Evolutionary conservation across 2,888 invertebrate species (phyloP).

Genomic region (Anodontia alba): DNA sequence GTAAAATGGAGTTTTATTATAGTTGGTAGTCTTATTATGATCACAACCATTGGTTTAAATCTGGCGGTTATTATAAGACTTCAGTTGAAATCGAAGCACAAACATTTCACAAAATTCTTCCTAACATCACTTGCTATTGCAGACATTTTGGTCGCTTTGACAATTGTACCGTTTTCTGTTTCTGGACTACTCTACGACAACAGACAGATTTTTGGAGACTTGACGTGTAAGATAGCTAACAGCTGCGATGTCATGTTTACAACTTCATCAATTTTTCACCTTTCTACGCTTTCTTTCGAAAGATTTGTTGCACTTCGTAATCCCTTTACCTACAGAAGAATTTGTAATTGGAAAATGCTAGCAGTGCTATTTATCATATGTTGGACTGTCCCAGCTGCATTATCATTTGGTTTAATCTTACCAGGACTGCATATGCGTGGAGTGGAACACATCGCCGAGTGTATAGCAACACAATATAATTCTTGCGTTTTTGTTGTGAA

Average conservation of each 20-base stretch:
- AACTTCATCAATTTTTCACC: neutral
- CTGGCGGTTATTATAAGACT: neutral
- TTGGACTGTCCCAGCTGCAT: neutral
- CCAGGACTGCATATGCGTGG: neutral
- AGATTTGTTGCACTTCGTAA: neutral
- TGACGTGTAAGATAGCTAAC: slow-evolving; percentile 3
- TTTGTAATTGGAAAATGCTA: neutral
- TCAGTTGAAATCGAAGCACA: neutral
- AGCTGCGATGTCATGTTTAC: slow-evolving; percentile 12
- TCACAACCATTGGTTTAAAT: neutral
- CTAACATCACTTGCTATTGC: neutral
- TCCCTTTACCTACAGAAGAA: neutral
- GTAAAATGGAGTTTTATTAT: neutral
- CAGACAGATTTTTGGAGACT: neutral
- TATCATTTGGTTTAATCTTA: slow-evolving; percentile 8
- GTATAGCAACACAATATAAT: neutral
- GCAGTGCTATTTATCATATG: neutral
- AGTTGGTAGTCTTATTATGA: neutral
- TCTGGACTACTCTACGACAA: slow-evolving; percentile 2
- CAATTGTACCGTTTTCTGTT: neutral
- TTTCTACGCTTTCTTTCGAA: neutral
- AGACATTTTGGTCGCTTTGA: neutral
- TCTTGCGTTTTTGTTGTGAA: neutral
- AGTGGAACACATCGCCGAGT: neutral
- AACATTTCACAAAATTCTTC: slow-evolving; percentile 10